phyloP scores from a whole-genome alignment of 2,888 invertebrate species.

The Chrysotoxum bicinctum region DNA sequence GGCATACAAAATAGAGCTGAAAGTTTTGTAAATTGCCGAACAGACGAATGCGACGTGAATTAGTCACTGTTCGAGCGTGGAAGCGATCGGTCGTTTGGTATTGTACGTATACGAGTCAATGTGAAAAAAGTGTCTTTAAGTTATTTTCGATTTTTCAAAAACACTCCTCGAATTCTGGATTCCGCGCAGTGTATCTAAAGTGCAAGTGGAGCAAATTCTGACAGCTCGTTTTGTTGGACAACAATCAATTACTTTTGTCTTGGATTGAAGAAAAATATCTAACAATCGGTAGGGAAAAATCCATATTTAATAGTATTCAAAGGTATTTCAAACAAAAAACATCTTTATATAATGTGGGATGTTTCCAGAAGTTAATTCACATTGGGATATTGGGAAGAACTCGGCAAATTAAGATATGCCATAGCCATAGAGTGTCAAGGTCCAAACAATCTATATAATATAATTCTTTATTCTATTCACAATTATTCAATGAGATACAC shows the following conservation, averaged over 20 bases:
- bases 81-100: slow-evolving; percentile 61
- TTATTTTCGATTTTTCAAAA: slow-evolving; percentile 5
- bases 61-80: slow-evolving; percentile 61
- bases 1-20: not conserved
- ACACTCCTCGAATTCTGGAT: slow-evolving; percentile 33
- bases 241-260: not conserved
- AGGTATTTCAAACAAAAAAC: not conserved
- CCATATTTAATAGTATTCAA: not conserved
- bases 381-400: not conserved
- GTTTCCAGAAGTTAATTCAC: not conserved
- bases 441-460: slow-evolving; percentile 33
- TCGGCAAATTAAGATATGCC: slow-evolving; percentile 20
- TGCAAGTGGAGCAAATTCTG: slow-evolving; percentile 34
- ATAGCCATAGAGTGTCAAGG: slow-evolving; percentile 63
- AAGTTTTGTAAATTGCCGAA: slow-evolving; percentile 8
- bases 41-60: slow-evolving; percentile 34
- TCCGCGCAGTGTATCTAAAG: slow-evolving; percentile 40
- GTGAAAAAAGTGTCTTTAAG: not conserved
- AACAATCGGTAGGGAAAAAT: slow-evolving; percentile 56
- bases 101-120: not conserved
- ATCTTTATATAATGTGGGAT: not conserved
- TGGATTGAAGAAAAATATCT: slow-evolving; percentile 18
- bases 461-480: slow-evolving; percentile 65
- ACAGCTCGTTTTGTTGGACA: slow-evolving; percentile 13
- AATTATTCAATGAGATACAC: slow-evolving; percentile 44